Conservation (phyloP, 2,113 vertebrate genomes). For the Saccopteryx bilineata region DNA sequence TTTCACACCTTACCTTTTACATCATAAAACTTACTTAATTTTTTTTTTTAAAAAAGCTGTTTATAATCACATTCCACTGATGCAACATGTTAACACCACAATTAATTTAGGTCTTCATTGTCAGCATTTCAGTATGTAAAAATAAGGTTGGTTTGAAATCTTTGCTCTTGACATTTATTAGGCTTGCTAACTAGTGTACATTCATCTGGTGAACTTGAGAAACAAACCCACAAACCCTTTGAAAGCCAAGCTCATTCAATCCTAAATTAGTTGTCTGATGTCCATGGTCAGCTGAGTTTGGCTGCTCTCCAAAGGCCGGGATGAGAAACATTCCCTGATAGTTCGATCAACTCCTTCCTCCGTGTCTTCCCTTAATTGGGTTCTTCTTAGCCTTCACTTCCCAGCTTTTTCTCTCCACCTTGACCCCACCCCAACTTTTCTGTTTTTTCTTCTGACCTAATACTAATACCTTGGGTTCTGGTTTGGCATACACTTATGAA, state of each 20-base stretch:
- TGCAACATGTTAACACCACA: neutral
- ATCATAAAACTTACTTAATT: neutral
- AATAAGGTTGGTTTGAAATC: neutral
- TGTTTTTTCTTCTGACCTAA: neutral
- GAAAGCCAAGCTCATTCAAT: neutral
- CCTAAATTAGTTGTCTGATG: neutral
- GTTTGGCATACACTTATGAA: neutral
- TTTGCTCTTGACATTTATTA: neutral
- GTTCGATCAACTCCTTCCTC: neutral
- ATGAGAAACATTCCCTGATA: neutral
- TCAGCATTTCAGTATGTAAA: neutral
- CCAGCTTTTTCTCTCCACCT: neutral
- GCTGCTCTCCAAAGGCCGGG: neutral
- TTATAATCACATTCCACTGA: neutral
- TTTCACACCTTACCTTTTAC: neutral
- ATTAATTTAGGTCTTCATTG: neutral
- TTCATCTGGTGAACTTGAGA: neutral
- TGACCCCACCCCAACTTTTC: neutral
- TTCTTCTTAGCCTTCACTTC: neutral
- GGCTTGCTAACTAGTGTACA: neutral
- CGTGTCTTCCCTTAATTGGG: neutral
- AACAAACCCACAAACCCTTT: neutral
- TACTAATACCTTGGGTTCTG: neutral
- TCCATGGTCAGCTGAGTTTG: neutral
- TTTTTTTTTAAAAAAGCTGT: slow-evolving; percentile 8